phyloP scores from a whole-genome alignment of 2,797 vertebrate genomes.

The Hafferia zeledoni region DNA sequence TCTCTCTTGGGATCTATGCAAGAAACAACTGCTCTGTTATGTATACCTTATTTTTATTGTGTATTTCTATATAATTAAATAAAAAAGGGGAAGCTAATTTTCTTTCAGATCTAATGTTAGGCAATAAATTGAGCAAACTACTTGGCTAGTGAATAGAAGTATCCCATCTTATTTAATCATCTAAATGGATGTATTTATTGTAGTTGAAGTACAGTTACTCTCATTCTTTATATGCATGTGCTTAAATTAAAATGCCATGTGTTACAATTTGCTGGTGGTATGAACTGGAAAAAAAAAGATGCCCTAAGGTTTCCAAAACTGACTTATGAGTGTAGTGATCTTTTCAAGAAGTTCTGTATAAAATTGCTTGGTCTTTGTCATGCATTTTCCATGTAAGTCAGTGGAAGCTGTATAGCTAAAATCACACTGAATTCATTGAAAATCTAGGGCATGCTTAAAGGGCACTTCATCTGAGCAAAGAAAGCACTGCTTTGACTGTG shows the following conservation, averaged over 20 bases:
- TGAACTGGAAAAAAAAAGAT: neutral
- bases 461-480: slow-evolving; percentile 55
- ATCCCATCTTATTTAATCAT: neutral
- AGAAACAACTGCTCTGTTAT: neutral
- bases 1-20: neutral
- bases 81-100: neutral
- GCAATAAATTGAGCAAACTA: neutral
- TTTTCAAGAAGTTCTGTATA: neutral
- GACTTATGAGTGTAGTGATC: neutral
- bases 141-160: neutral
- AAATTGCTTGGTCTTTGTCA: neutral
- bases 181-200: neutral
- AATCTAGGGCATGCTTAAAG: slow-evolving; percentile 64
- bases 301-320: slow-evolving; percentile 3
- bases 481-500: slow-evolving; percentile 64
- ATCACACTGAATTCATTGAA: slow-evolving; percentile 41
- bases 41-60: neutral
- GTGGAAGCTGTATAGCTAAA: slow-evolving; percentile 11
- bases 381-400: slow-evolving; percentile 15
- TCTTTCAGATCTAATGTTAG: neutral
- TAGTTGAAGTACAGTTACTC: neutral
- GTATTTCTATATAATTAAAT: neutral
- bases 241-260: neutral
- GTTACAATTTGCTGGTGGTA: neutral
- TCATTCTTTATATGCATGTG: neutral